Evolutionary conservation across 2,113 vertebrate species (phyloP).

Genomic region (Petaurus breviceps): DNA sequence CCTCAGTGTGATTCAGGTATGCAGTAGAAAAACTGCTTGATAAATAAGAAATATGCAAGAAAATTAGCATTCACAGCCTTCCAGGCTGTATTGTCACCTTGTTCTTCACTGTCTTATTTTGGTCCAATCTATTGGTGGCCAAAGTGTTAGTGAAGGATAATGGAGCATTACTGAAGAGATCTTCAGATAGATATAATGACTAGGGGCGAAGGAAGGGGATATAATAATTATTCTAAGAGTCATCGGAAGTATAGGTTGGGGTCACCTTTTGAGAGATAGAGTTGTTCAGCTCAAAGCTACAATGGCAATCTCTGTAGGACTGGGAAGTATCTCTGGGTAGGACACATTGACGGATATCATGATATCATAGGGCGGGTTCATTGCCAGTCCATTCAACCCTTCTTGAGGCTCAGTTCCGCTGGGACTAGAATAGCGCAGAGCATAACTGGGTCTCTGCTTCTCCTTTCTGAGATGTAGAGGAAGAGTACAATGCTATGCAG

Average conservation of each 20-base stretch:
- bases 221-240: not conserved
- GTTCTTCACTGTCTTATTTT: not conserved
- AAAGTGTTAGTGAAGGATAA: not conserved
- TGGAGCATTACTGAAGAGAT: not conserved
- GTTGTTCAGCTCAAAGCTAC: not conserved
- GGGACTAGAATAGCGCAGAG: constrained; percentile 30
- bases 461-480: constrained; percentile 55
- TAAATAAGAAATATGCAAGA: not conserved
- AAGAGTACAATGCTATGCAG: constrained; percentile 45
- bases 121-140: not conserved
- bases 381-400: not conserved
- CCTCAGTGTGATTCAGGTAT: not conserved
- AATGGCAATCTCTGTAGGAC: constrained; percentile 10
- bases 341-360: not conserved
- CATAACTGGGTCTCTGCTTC: constrained; percentile 41
- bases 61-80: not conserved
- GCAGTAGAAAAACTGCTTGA: not conserved
- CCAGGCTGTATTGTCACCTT: not conserved
- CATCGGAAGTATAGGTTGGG: not conserved
- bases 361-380: not conserved
- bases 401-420: constrained; percentile 17
- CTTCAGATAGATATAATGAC: not conserved
- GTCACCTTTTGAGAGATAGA: not conserved
- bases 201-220: not conserved
- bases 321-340: not conserved